Evolutionary conservation across 1,140 invertebrate species (phyloP), one percentile per base, ranked within the genome.

Genomic region (Papilio machaon): DNA sequence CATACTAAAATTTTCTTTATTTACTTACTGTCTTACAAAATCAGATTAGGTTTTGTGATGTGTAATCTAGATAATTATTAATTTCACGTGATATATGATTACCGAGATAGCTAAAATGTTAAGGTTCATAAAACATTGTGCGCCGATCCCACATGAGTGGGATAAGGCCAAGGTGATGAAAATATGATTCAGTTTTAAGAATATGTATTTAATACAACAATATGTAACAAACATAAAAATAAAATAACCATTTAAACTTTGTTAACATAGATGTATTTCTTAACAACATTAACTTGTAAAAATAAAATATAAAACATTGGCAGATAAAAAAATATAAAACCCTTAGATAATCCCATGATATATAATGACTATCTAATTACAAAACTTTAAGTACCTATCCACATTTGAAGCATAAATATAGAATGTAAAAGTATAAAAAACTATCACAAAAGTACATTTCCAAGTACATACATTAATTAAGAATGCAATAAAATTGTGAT

Each of bases 401-500:
- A 30, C 5, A 38, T 35, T 70, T 35, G 6, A 70, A 70, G 64
- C 30, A 70, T 70, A 38, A 67, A 52, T 4, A 58, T 19, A 58
- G 5, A 15, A 70, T 70, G 13, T 17, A 35, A 70, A 5, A 67
- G 23, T 67, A 35, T 13, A 70, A 35, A 67, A 54, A 70, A 70
- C 0, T 64, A 64, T 70, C 64, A 70, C 64, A 70, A 70, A 70
- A 70, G 35, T 70, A 38, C 30, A 70, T 70, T 70, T 38, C 30
- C 11, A 38, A 70, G 15, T 4, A 15, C 9, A 7, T 15, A 58
- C 30, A 70, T 19, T 35, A 30, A 67, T 30, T 30, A 30, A 30
- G 35, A 67, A 70, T 30, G 30, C 13, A 70, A 70, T 70, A 38
- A 35, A 70, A 38, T 70, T 70, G 64, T 70, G 64, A 70, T 38